A percentile compares a stretch with the other conserved stretches of the same genome.
These are phyloP conservation scores for Meteorus colon DNA, from an alignment of 2,888 invertebrate genomes.

Conservation along the genomic window DNA sequence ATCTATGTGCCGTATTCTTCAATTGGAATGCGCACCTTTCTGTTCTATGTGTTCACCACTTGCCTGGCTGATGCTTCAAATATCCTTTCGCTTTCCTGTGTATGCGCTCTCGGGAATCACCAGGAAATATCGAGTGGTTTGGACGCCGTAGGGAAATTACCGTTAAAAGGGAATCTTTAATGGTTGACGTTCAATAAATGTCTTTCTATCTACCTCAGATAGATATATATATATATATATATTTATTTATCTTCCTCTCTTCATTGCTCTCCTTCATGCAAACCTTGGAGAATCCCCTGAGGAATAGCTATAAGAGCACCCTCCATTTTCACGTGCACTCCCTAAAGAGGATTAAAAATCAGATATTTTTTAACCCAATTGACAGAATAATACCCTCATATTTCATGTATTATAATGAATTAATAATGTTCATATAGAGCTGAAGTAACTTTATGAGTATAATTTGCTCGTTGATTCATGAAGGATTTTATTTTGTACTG, in stretches of 20 bases:
- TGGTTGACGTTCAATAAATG: slow-evolving; percentile 59
- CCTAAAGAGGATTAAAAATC: background rate
- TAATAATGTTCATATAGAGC: background rate
- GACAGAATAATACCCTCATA: background rate
- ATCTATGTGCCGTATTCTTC: slow-evolving; percentile 4
- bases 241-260: slow-evolving; percentile 36
- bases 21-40: background rate
- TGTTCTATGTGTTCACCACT: background rate
- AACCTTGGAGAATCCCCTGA: background rate
- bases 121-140: slow-evolving; percentile 35
- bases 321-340: background rate
- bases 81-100: slow-evolving; percentile 1
- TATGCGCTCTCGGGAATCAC: background rate
- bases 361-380: slow-evolving; percentile 1
- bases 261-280: slow-evolving; percentile 1
- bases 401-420: background rate
- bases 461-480: no score
- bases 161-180: slow-evolving; percentile 57
- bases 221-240: slow-evolving; percentile 31
- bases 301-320: background rate
- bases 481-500: no score
- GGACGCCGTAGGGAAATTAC: slow-evolving; percentile 57
- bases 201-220: slow-evolving; percentile 43
- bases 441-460: background rate
- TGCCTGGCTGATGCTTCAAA: slow-evolving; percentile 6